These are phyloP conservation scores for Mesorhabditis belari DNA, from an alignment of 2,888 invertebrate genomes.

Conservation along the genomic window DNA sequence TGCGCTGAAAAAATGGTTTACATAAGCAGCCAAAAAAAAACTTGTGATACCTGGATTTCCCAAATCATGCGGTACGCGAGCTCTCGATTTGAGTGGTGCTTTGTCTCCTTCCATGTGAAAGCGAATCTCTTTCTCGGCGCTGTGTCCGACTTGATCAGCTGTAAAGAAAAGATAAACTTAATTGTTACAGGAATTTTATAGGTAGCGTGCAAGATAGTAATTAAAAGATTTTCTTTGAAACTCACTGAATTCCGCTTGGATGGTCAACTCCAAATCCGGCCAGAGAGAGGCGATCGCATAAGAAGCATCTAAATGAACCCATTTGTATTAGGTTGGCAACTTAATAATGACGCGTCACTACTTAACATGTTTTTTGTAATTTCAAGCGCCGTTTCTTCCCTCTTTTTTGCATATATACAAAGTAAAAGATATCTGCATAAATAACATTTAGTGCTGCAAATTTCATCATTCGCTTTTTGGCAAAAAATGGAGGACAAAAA, in stretches of 20 bases:
- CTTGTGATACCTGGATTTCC: constrained; percentile 75
- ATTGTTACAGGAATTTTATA: too few relatives aligned
- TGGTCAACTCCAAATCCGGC: constrained; percentile 74
- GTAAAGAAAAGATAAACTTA: too few relatives aligned
- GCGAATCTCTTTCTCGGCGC: constrained; percentile 51
- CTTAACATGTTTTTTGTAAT: too few relatives aligned
- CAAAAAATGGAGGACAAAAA: too few relatives aligned
- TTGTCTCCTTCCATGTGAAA: constrained; percentile 65
- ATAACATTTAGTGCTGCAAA: too few relatives aligned
- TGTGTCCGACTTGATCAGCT: constrained; percentile 55
- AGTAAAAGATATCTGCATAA: too few relatives aligned
- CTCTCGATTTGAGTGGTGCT: constrained; percentile 69
- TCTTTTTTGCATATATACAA: too few relatives aligned
- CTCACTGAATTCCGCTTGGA: constrained; percentile 56
- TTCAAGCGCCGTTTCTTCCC: too few relatives aligned
- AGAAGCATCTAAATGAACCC: constrained; percentile 92
- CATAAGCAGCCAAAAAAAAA: too few relatives aligned
- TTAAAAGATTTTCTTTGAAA: background rate
- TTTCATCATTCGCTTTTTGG: too few relatives aligned
- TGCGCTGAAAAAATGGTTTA: constrained; percentile 66
- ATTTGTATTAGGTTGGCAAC: too few relatives aligned
- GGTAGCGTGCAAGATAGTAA: background rate
- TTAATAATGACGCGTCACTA: too few relatives aligned
- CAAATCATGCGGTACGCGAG: constrained; percentile 82
- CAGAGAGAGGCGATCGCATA: constrained; percentile 80